Conservation (phyloP, 2,113 vertebrate genomes). For the Thalassoma bifasciatum region DNA sequence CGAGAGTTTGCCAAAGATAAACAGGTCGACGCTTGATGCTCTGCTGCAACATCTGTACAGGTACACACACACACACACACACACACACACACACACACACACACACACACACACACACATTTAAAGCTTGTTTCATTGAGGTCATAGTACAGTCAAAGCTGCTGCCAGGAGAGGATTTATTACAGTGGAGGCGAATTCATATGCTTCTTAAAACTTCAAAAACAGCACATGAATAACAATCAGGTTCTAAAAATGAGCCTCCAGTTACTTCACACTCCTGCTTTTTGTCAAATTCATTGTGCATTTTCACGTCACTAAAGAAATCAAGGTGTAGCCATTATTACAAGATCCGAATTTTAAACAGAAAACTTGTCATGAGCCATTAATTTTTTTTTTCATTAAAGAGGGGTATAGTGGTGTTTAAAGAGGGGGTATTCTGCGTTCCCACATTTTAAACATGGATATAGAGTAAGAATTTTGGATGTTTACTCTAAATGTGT, state of each 20-base stretch:
- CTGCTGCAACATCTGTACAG: conserved; percentile 96
- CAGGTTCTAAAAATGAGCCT: background rate
- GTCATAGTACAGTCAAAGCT: conserved; percentile 3
- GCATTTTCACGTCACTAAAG: background rate
- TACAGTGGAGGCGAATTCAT: background rate
- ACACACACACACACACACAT: conserved; percentile 8
- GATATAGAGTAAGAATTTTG: too few species aligned
- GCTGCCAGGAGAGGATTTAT: background rate
- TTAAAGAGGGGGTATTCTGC: too few species aligned
- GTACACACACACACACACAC: conserved; percentile 71
- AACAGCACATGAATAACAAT: background rate
- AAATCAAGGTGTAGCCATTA: background rate
- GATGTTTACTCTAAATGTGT: too few species aligned
- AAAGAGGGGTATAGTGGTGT: background rate
- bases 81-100: conserved; percentile 17
- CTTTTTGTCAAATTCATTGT: background rate
- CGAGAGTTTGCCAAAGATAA: conserved; percentile 88
- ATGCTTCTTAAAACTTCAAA: background rate
- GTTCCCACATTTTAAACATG: too few species aligned
- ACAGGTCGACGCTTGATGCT: conserved; percentile 90
- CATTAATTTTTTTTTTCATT: too few species aligned
- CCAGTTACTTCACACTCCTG: background rate
- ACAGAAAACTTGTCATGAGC: background rate
- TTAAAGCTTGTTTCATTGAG: background rate
- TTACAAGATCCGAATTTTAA: background rate